Evolutionary conservation across 1,140 invertebrate species (phyloP).

Genomic region (Lerema accius): DNA sequence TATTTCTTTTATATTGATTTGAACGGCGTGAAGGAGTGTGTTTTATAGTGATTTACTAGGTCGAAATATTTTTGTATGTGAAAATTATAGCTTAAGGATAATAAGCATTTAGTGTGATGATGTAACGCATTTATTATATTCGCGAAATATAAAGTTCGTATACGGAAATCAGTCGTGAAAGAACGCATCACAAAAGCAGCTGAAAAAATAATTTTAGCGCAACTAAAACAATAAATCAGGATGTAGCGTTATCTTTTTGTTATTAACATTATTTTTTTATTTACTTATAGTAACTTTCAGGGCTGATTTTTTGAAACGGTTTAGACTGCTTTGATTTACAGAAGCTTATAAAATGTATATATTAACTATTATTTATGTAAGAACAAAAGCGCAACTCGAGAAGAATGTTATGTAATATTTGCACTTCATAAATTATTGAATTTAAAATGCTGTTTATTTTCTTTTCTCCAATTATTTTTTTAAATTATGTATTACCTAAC

Average conservation of each 20-base stretch:
- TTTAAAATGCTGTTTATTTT: conserved; percentile 53
- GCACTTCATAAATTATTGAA: conserved; percentile 80
- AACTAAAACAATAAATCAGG: conserved; percentile 10
- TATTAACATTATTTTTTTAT: conserved; percentile 20
- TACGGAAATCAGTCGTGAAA: conserved; percentile 26
- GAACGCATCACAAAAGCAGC: conserved; percentile 24
- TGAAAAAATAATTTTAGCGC: conserved; percentile 12
- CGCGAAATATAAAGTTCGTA: conserved; percentile 44
- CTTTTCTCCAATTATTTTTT: too few species aligned
- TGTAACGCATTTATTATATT: conserved; percentile 58
- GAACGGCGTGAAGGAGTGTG: conserved; percentile 53
- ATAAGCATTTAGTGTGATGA: conserved; percentile 68
- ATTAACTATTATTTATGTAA: conserved; percentile 75
- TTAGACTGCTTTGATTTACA: conserved; percentile 77
- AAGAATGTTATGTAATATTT: conserved; percentile 73
- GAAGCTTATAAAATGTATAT: conserved; percentile 75
- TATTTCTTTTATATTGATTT: conserved; percentile 35
- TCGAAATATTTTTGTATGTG: conserved; percentile 79
- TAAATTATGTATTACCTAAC: too few species aligned
- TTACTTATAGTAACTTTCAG: conserved; percentile 24
- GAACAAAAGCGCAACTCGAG: conserved; percentile 72
- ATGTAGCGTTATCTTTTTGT: conserved; percentile 21
- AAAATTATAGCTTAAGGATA: conserved; percentile 66
- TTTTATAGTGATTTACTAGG: conserved; percentile 71
- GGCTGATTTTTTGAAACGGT: conserved; percentile 36